Evolutionary conservation across 1,140 invertebrate genomes (phyloP), one percentile per base, ranked within the genome.

Genomic region (Brachionus asplanchnoidis): DNA sequence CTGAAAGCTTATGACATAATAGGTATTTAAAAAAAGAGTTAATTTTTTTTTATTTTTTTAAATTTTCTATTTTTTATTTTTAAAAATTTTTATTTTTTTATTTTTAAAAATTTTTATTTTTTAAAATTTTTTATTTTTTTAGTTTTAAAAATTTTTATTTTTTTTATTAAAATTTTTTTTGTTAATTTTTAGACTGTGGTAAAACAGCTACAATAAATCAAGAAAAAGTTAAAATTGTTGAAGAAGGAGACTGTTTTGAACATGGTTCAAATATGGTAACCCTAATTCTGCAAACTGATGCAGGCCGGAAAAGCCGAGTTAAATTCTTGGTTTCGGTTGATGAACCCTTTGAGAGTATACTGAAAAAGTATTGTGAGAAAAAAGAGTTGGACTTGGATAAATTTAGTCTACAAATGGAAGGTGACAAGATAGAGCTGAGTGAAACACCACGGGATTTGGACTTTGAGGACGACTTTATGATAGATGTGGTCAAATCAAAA

Each of bases 361-460:
- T 82, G 11, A 68, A 82, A 65, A 82, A 82, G 40, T 82, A 82
- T 11, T 82, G 79, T 46, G 53, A 82, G 11, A 60, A 65, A 68
- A 82, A 60, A 68, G 32, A 44, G n/a, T 11, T 82, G 6, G 65
- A 82, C 2, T 42, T 68, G 20, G 53, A 60, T 26, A 65, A 60
- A 6, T 36, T 42, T 42, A 65, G 11, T 17, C 5, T 82, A 6
- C 36, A 82, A 46, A 44, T 82, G 36, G 79, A 82, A 40, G 79
- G 79, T 23, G 79, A 82, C 42, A 60, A 68, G 40, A 46, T 82
- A 14, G 53, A 65, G 32, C 28, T 82, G 36, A 46, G 14, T 26
- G 53, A 82, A 26, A 82, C 79, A 28, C 79, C 79, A 12, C n/a
- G 42, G 32, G 79, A 82, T 68, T 82, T 82, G 40, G 79, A 82